Conservation (phyloP, 2,113 vertebrate species). For the Arvicanthis niloticus region DNA sequence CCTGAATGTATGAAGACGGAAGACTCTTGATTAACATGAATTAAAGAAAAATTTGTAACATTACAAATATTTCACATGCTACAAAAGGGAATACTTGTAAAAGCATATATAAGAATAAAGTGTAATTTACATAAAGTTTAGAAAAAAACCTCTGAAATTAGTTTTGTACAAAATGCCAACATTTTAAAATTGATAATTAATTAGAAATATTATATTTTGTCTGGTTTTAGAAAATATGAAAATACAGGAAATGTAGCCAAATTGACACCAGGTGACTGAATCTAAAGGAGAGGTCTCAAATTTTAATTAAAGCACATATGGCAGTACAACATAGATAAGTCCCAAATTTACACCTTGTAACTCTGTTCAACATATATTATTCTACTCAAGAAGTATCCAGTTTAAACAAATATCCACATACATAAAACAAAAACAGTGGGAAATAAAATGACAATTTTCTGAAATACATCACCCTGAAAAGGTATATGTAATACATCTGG, state of each 20-base stretch:
- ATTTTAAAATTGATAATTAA: not conserved
- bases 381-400: not conserved
- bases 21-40: not conserved
- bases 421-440: not conserved
- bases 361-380: not conserved
- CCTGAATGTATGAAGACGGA: not conserved
- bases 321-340: rapidly evolving
- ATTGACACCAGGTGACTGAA: not conserved
- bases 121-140: not conserved
- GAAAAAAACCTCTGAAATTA: not conserved
- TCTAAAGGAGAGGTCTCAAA: rapidly evolving
- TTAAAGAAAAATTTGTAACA: not conserved
- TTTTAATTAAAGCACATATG: not conserved
- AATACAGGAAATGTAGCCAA: not conserved
- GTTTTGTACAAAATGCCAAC: not conserved
- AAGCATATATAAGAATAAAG: not conserved
- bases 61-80: not conserved
- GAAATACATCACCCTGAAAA: not conserved
- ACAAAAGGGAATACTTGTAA: not conserved
- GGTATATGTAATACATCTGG: not conserved
- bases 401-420: not conserved
- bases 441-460: not conserved
- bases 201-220: not conserved
- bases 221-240: not conserved
- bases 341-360: not conserved